Conservation (phyloP, 2,113 vertebrate species). For the Abramis brama region DNA sequence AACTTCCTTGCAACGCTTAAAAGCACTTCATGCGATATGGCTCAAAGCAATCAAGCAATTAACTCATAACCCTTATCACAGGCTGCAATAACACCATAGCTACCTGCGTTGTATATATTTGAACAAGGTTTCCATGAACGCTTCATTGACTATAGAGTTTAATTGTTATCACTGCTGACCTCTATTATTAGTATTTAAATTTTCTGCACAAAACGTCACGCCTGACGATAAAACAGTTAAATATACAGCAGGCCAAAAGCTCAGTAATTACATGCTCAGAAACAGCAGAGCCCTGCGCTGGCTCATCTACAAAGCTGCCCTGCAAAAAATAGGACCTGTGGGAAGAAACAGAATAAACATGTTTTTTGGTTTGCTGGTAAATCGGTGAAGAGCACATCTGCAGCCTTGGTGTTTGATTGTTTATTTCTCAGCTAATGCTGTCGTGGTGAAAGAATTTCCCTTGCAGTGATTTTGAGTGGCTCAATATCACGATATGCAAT, state of each 20-base stretch:
- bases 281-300: slow-evolving; percentile 68
- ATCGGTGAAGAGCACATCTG: slow-evolving; percentile 10
- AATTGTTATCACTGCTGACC: slow-evolving; percentile 18
- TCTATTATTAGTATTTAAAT: slow-evolving; percentile 14
- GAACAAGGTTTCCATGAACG: neutral
- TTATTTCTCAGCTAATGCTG: neutral
- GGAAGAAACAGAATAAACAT: slow-evolving; percentile 67
- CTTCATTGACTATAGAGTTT: neutral
- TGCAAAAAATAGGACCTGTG: slow-evolving; percentile 42
- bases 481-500: no score
- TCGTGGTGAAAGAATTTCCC: no score
- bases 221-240: slow-evolving; percentile 58
- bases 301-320: slow-evolving; percentile 69
- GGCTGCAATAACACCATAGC: neutral
- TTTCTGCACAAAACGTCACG: neutral
- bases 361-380: slow-evolving; percentile 58
- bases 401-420: slow-evolving; percentile 30
- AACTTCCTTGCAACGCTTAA: neutral
- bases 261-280: slow-evolving; percentile 74
- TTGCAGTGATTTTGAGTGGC: no score
- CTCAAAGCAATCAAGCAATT: slow-evolving; percentile 15
- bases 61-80: slow-evolving; percentile 27
- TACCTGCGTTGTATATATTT: slow-evolving; percentile 25
- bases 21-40: slow-evolving; percentile 10
- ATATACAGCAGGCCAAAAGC: slow-evolving; percentile 64